These are phyloP conservation scores for Barypeithes pellucidus DNA, from an alignment of 2,888 invertebrate genomes.

Conservation along the genomic window DNA sequence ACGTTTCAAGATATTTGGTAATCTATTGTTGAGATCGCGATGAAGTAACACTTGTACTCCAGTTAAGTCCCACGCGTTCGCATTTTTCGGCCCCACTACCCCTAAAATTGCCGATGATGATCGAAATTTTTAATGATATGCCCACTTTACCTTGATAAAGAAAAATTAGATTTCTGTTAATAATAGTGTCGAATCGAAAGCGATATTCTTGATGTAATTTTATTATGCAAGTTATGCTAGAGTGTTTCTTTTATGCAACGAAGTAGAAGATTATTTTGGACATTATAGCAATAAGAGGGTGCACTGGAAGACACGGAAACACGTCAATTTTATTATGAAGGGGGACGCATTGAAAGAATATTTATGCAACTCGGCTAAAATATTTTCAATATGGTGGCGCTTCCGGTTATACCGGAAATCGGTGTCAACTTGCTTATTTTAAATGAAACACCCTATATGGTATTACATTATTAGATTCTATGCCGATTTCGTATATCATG, in stretches of 20 bases:
- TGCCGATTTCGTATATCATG: too few relatives aligned
- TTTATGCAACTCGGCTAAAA: too few relatives aligned
- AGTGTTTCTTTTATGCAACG: not conserved
- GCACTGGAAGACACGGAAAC: too few relatives aligned
- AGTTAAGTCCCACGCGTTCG: conserved; percentile 64
- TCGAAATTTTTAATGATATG: conserved; percentile 46
- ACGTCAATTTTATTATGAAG: too few relatives aligned
- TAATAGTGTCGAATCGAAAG: conserved; percentile 10
- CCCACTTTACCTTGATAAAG: conserved; percentile 20
- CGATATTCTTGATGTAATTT: not conserved
- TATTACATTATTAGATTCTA: too few relatives aligned
- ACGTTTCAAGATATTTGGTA: conserved; percentile 66
- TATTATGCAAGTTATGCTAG: not conserved
- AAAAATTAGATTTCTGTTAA: conserved; percentile 14
- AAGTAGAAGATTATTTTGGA: too few relatives aligned
- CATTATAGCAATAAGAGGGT: too few relatives aligned
- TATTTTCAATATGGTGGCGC: too few relatives aligned
- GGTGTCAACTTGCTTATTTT: too few relatives aligned
- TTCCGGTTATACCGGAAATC: too few relatives aligned
- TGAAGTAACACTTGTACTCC: conserved; percentile 68
- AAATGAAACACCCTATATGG: too few relatives aligned
- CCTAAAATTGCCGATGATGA: conserved; percentile 45
- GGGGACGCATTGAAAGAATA: too few relatives aligned
- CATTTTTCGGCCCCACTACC: conserved; percentile 28
- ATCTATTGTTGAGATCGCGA: conserved; percentile 68